phyloP scores from a whole-genome alignment of 2,113 vertebrate species.

The Clupea harengus region DNA sequence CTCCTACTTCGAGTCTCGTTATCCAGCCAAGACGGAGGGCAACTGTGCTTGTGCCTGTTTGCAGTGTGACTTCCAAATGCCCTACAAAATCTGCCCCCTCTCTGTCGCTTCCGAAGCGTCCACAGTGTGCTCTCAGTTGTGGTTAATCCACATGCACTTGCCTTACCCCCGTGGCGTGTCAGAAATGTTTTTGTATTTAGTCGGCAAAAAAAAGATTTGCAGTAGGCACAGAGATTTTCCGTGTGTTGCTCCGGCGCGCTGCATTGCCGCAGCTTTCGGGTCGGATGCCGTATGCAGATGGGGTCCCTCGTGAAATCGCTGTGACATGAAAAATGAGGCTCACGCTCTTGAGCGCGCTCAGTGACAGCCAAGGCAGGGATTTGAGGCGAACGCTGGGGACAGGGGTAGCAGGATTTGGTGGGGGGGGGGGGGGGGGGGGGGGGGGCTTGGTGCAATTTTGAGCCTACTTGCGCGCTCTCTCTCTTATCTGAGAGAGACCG shows the following conservation, averaged over 20 bases:
- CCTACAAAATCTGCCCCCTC: neutral
- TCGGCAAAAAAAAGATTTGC: neutral
- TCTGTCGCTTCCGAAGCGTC: neutral
- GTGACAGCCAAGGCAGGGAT: constrained; percentile 8
- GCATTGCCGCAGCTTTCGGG: neutral
- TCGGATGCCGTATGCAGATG: neutral
- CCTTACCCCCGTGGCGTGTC: neutral
- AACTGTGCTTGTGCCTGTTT: neutral
- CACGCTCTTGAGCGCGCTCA: neutral
- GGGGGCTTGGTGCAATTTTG: neutral
- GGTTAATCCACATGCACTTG: neutral
- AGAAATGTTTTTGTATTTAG: neutral
- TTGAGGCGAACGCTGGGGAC: neutral
- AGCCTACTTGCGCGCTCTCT: neutral
- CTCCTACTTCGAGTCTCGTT: neutral
- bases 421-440: neutral
- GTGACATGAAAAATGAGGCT: constrained; percentile 16
- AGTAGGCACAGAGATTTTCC: neutral
- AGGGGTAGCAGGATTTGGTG: neutral
- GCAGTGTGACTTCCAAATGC: neutral
- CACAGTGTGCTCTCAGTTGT: neutral
- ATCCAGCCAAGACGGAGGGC: neutral
- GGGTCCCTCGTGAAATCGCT: constrained; percentile 17
- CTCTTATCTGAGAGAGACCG: neutral
- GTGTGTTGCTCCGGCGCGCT: neutral